Conservation (phyloP, 2,888 invertebrate species). For the Meteorus colon region DNA sequence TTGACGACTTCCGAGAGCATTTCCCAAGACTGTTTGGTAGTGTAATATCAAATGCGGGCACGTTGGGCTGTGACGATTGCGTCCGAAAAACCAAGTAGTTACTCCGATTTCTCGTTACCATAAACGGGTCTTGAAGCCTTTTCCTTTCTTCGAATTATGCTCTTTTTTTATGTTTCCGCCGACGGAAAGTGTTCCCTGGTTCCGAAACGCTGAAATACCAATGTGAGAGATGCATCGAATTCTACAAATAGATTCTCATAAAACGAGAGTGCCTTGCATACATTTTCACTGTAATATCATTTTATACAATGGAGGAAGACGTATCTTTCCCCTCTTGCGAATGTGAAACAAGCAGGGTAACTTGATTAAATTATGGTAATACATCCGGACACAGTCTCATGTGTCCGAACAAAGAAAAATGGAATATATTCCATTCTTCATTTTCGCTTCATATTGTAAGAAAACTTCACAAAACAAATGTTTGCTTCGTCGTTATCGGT, state of each 20-base stretch:
- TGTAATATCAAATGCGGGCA: conserved; percentile 12
- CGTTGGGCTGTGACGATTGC: neutral
- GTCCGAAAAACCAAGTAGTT: conserved; percentile 49
- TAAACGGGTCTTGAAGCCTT: conserved; percentile 48
- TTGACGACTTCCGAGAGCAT: conserved; percentile 23
- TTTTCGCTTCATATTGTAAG: neutral
- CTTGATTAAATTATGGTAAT: conserved; percentile 52
- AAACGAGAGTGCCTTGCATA: conserved; percentile 47
- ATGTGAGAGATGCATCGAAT: conserved; percentile 51
- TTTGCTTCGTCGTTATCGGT: conserved; percentile 25
- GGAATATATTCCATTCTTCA: conserved; percentile 2
- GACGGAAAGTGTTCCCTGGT: conserved; percentile 37
- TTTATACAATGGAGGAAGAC: conserved; percentile 38
- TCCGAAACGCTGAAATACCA: conserved; percentile 45
- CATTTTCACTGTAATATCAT: conserved; percentile 27
- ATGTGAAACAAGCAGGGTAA: conserved; percentile 34
- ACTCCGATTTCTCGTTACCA: conserved; percentile 55
- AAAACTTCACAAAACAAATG: conserved; percentile 37
- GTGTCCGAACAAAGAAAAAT: conserved; percentile 18
- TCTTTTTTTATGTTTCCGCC: conserved; percentile 52
- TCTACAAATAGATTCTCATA: conserved; percentile 43
- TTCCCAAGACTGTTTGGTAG: conserved; percentile 10
- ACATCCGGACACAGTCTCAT: conserved; percentile 25
- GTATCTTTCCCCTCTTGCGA: conserved; percentile 31
- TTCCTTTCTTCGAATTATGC: conserved; percentile 49